Percentiles rank a stretch among this genome's conserved stretches.
These are phyloP conservation scores for Hapalemur alaotrensis DNA, from an alignment of 2,797 vertebrate species.

Conservation along the genomic window DNA sequence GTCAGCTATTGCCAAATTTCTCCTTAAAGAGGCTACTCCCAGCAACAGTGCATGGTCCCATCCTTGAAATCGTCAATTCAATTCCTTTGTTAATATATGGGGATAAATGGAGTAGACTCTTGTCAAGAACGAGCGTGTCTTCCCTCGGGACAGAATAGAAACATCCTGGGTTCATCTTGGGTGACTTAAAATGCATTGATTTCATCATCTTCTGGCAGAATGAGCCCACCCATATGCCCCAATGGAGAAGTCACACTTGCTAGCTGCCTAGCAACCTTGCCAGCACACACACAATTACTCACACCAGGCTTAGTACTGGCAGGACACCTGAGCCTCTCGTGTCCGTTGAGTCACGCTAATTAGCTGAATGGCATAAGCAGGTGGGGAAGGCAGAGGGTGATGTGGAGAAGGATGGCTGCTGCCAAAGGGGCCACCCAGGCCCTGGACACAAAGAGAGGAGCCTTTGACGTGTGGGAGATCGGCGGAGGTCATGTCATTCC, in stretches of 20 bases:
- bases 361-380: neutral
- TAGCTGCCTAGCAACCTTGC: neutral
- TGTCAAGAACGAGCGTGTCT: neutral
- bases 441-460: neutral
- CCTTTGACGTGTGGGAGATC: fast-evolving
- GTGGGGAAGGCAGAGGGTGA: neutral
- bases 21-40: neutral
- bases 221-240: neutral
- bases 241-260: neutral
- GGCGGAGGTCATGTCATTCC: neutral
- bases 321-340: neutral
- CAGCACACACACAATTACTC: neutral
- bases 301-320: neutral
- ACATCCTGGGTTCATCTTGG: neutral
- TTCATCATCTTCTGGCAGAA: neutral
- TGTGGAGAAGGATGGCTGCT: neutral
- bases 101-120: neutral
- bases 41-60: fast-evolving
- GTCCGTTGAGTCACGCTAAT: neutral
- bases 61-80: neutral
- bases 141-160: neutral
- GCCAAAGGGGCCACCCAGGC: fast-evolving
- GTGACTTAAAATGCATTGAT: neutral
- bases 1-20: too few relatives aligned
- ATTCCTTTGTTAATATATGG: fast-evolving